These are phyloP conservation scores for Micropterix aruncella DNA, from an alignment of 2,888 invertebrate genomes.

Conservation along the genomic window DNA sequence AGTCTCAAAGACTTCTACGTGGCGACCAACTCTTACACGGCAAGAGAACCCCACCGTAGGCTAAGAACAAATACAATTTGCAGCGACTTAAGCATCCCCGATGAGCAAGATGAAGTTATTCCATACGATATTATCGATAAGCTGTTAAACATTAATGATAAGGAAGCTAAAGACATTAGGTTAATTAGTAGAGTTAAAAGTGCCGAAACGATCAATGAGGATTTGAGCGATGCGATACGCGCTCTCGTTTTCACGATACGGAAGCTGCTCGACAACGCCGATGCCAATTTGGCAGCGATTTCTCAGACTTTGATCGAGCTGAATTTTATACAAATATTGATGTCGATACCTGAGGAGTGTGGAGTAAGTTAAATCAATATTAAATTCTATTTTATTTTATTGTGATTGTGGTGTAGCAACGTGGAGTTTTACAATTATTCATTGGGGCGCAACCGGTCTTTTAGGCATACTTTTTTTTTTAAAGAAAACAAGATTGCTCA, in stretches of 20 bases:
- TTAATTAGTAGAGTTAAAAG: constrained; percentile 21
- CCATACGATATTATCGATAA: constrained; percentile 19
- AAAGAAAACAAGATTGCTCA: too few species aligned
- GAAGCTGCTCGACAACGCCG: constrained; percentile 18
- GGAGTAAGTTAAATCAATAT: too few species aligned
- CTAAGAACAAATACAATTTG: neutral
- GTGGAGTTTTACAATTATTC: too few species aligned
- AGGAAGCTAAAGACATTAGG: constrained; percentile 12
- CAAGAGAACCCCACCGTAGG: constrained; percentile 3
- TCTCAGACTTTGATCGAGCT: constrained; percentile 24
- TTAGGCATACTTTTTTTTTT: too few species aligned
- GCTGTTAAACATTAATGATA: neutral
- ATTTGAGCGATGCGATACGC: constrained; percentile 14
- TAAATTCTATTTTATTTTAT: too few species aligned
- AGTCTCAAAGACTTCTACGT: constrained; percentile 10
- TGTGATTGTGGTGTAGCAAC: too few species aligned
- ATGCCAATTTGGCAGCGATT: constrained; percentile 15
- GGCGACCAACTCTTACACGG: constrained; percentile 9
- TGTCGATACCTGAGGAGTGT: constrained; percentile 21
- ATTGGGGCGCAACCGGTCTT: too few species aligned
- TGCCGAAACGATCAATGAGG: constrained; percentile 17
- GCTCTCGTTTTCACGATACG: constrained; percentile 21
- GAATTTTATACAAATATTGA: constrained; percentile 23
- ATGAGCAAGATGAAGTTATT: neutral
- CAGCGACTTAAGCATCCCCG: neutral